Percentiles rank a stretch among this genome's conserved stretches.
phyloP scores from a whole-genome alignment of 2,113 vertebrate genomes.

The Calidris pugnax region DNA sequence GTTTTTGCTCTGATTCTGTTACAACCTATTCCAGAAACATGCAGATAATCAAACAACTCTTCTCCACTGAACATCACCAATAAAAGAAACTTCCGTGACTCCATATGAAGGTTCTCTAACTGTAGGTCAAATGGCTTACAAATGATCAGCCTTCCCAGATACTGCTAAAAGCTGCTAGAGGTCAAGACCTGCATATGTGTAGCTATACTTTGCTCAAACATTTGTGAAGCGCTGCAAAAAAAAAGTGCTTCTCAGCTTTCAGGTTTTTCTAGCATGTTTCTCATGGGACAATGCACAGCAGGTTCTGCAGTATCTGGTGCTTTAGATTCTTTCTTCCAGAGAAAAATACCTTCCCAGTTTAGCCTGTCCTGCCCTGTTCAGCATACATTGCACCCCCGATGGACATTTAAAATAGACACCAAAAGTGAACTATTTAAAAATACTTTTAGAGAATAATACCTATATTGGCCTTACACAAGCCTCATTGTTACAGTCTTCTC shows the following conservation, averaged over 20 bases:
- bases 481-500: not conserved
- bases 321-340: not conserved
- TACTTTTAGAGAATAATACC: not conserved
- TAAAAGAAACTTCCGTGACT: not conserved
- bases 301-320: not conserved
- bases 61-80: not conserved
- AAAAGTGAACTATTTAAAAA: not conserved
- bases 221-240: not conserved
- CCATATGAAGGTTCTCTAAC: not conserved
- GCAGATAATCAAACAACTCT: not conserved
- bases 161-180: not conserved
- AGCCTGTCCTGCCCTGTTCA: not conserved
- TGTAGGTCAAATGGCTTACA: not conserved
- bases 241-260: not conserved
- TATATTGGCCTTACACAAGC: accelerated
- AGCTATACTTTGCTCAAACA: not conserved
- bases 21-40: not conserved
- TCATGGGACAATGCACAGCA: not conserved
- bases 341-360: not conserved
- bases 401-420: not conserved
- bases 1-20: not conserved
- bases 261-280: not conserved
- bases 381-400: not conserved
- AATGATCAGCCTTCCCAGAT: not conserved
- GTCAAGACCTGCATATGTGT: not conserved